Evolutionary conservation across 1,140 invertebrate genomes (phyloP), one percentile per base, ranked within the genome.

Genomic region (Acarapis woodi): DNA sequence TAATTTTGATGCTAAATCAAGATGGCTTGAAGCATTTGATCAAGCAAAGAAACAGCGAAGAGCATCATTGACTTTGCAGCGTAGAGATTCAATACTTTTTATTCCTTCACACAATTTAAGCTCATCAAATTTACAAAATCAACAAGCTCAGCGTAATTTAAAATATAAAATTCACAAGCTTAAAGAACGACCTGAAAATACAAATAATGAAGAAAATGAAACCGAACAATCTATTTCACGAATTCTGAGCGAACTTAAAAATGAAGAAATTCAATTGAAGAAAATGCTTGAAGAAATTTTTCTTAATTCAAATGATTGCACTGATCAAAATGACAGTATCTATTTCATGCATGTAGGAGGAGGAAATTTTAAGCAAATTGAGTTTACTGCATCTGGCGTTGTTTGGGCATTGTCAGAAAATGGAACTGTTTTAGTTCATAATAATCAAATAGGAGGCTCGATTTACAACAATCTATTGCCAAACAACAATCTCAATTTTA

Each of bases 1-100:
- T n/a, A n/a, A n/a, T n/a, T n/a, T n/a, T n/a, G 10, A 19, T 5
- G 30, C 33, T 14, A 49, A 78, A 69, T 77, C 78, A 59, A 77
- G 87, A 50, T 93, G 85, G 85, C 59, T 94, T 39, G 78, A 87
- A 45, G 73, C 79, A 50, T 72, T 88, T 50, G 85, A 93, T 48
- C 63, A 73, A 46, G 76, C 78, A 0, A 90, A 93, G 55, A 80
- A 79, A 43, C 61, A 63, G n/a, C 37, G 38, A 15, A n/a, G 28
- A 14, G 24, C 37, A 19, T 38, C 37, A 18, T 8, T 28, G 5
- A 38, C 21, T 22, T 14, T 39, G 25, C 38, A 39, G 8, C 20
- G 38, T 14, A 16, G 30, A 9, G 31, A 39, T 34, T 4, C 30
- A 33, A 6, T 39, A 4, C 12, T 22, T 21, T 26, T n/a, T 37